phyloP scores from a whole-genome alignment of 2,113 vertebrate species.

The Microcebus ravelobensis region DNA sequence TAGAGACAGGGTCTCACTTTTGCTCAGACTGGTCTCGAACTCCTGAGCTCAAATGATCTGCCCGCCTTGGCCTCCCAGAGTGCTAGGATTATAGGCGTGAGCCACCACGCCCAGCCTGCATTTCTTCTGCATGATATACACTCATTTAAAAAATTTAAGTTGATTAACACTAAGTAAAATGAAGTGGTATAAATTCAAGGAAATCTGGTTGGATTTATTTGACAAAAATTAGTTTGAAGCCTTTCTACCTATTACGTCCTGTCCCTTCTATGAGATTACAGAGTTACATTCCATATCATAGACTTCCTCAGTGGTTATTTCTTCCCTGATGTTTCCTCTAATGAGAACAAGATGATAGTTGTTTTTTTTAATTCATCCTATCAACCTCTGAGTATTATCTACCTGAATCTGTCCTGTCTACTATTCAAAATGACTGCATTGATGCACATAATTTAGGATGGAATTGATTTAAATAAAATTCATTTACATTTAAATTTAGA shows the following conservation, averaged over 20 bases:
- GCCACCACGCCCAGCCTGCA: no score
- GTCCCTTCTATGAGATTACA: neutral
- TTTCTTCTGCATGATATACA: neutral
- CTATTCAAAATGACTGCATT: slow-evolving; percentile 31
- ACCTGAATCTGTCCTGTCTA: slow-evolving; percentile 13
- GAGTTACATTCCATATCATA: neutral
- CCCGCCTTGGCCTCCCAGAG: no score
- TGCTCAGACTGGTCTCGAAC: no score
- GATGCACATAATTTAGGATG: slow-evolving; percentile 41
- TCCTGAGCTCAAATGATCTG: no score
- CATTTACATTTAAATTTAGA: slow-evolving; percentile 64
- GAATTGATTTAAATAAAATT: slow-evolving; percentile 62
- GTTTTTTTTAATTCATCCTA: neutral
- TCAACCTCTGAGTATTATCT: slow-evolving; percentile 54
- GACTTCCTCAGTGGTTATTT: neutral
- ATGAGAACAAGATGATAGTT: slow-evolving; percentile 8
- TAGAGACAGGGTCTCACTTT: no score
- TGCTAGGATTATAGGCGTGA: no score
- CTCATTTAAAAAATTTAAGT: neutral
- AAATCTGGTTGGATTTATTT: neutral
- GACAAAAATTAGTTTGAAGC: slow-evolving; percentile 11
- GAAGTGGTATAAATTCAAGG: neutral
- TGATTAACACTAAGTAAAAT: slow-evolving; percentile 44
- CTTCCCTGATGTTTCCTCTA: slow-evolving; percentile 9
- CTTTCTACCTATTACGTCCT: neutral